Base-by-base conservation (phyloP, 2,797 vertebrate genomes). In the Galaxias olidus region DNA sequence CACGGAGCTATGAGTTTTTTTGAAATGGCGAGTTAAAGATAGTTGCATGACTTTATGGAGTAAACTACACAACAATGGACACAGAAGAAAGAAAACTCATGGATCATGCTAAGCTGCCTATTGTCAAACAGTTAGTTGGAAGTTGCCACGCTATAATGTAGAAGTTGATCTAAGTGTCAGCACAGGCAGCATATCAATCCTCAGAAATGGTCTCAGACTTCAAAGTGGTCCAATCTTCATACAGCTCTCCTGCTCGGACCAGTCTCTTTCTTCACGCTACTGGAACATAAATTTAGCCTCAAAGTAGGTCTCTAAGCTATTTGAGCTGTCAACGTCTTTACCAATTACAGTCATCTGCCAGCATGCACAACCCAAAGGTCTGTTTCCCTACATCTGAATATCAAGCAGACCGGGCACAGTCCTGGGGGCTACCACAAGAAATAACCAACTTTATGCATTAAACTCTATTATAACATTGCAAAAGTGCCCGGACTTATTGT, bases 271-370 rank as follows among this genome's bases (percentile, higher is more conserved):
- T 91, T 86, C 88, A 85, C 78, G 71, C 76, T 20, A 81, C 88
- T 86, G 84, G 81, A 91, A 90, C 91, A 92, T 92, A 93, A 93
- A 93, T 92, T 92, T 91, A 91, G 85, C 75, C 84, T 83, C 81
- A 87, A 90, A 92, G 92, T 91, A 88, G 87, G 87, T 90, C 88
- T 81, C 84, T 80, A 82, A 88, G 90, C 89, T 89, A 90, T 89
- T 92, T 91, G 90, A 91, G 89, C 91, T 93, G 91, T 93, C 91
- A 91, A 83, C 88, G 84, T 92, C 91, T 92, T 90, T 90, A 92
- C 88, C 91, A 92, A 92, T 93, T 92, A 92, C 90, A 84, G 88
- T 91, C 84, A 88, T 79, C 57, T 86, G 57, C 66, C 79, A 17
- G 83, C 65, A 68, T 78, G 80, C 72, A 86, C 83, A 89, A 86